Conservation (phyloP, 2,888 invertebrate species). For the Tetramorium bicarinatum region DNA sequence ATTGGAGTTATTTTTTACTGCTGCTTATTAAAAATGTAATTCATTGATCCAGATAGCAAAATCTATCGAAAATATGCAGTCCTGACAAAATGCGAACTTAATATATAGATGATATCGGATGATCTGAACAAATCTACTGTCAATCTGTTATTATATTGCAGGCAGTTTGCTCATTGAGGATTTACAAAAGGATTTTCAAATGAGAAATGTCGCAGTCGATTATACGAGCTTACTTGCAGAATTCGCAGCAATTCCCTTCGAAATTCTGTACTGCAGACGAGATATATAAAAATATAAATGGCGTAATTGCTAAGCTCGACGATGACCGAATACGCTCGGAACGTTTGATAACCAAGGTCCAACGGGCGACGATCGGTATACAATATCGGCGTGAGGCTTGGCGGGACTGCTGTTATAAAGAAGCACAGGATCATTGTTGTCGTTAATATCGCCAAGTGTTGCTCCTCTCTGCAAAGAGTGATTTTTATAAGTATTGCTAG, state of each 20-base stretch:
- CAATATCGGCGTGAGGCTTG: constrained; percentile 58
- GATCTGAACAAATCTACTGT: too few species aligned
- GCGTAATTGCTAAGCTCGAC: constrained; percentile 66
- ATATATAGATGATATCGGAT: too few species aligned
- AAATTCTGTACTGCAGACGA: constrained; percentile 65
- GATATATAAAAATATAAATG: constrained; percentile 62
- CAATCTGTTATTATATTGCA: too few species aligned
- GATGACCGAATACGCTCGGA: constrained; percentile 57
- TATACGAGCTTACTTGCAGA: constrained; percentile 54
- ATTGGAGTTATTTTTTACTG: not conserved
- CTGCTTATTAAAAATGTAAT: constrained; percentile 6
- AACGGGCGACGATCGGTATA: constrained; percentile 33
- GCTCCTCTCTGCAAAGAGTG: constrained; percentile 66
- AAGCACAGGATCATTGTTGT: constrained; percentile 66
- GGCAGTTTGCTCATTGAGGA: not conserved
- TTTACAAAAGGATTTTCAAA: not conserved
- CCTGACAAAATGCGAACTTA: too few species aligned
- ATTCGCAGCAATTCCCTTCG: constrained; percentile 62
- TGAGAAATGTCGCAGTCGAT: not conserved
- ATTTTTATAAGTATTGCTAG: not conserved
- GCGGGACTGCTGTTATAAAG: constrained; percentile 63
- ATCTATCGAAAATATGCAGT: too few species aligned
- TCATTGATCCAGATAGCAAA: not conserved
- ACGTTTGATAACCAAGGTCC: constrained; percentile 53
- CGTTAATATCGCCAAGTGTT: constrained; percentile 68